Base-by-base conservation (phyloP, 2,113 vertebrate genomes). In the Zosterops borbonicus region DNA sequence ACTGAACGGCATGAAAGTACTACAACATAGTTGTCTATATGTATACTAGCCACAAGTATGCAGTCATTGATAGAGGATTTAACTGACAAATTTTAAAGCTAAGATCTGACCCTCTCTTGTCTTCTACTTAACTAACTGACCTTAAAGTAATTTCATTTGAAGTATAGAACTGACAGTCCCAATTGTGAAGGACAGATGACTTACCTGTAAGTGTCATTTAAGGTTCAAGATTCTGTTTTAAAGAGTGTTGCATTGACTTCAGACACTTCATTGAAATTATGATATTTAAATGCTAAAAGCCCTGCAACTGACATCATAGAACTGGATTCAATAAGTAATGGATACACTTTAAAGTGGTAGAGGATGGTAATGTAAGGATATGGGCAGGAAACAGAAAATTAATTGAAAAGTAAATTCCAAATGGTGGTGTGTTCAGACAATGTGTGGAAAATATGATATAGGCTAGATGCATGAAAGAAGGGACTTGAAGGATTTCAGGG, bases 311-410 rank as follows among this genome's bases (percentile, higher is more conserved):
- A 74, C 92, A 94, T 88, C 79, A 68, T 62, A 89, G 88, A 96
- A 95, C 59, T 95, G 89, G 86, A 97, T 96, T 96, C 91, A 89
- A 19, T 86, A 91, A 92, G 85, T 60, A 90, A 94, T 92, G 88
- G 88, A 91, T 96, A 49, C 55, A 78, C 78, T 96, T 97, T 86
- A 77, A 95, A 96, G 93, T 97, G 86, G 85, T 90, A 91, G 80
- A 52, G 85, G 75, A 90, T 73, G 77, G 80, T 92, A 96, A 95
- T 58, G 35, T 85, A 96, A 91, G 88, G 64, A 73, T 96, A 79
- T 88, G 78, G 82, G 67, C 69, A 96, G 89, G 94, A 97, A 95
- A 96, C 52, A 91, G 90, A 95, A 96, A 91, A 96, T 94, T 93
- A 96, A 87, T 96, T n/a, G 23, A 87, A 90, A 94, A 56, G 50